phyloP scores from a whole-genome alignment of 2,888 invertebrate species.

The Bruchidius siliquastri region DNA sequence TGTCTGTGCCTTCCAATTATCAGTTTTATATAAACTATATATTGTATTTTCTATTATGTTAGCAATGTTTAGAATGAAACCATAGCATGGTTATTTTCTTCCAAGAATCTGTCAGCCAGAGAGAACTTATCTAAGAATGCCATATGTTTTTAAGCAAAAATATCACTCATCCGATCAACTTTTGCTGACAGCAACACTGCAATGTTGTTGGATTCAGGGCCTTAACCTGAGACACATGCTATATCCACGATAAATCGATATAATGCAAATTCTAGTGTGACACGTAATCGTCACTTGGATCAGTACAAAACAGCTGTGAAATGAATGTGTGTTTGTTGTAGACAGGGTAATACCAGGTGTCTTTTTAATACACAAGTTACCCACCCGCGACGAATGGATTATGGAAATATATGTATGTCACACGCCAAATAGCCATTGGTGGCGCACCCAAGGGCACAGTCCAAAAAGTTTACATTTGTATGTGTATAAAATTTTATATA shows the following conservation, averaged over 20 bases:
- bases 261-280: background rate
- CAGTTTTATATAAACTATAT: too few relatives aligned
- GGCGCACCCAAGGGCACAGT: background rate
- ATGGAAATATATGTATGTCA: background rate
- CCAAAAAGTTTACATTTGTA: too few relatives aligned
- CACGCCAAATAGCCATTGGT: background rate
- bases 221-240: background rate
- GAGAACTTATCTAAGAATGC: too few relatives aligned
- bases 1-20: too few relatives aligned
- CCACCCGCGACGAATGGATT: background rate
- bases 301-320: background rate
- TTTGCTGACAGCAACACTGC: too few relatives aligned
- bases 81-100: too few relatives aligned
- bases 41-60: too few relatives aligned
- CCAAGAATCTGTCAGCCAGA: too few relatives aligned
- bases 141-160: too few relatives aligned
- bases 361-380: background rate
- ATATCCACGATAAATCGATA: background rate
- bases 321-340: background rate
- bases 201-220: background rate
- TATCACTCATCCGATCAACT: too few relatives aligned
- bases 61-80: too few relatives aligned
- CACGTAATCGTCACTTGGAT: background rate
- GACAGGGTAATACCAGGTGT: background rate
- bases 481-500: too few relatives aligned